A percentile compares a stretch with the other conserved stretches of the same genome.
Conservation (phyloP, 2,113 vertebrate species). For the Mustelus asterias region DNA sequence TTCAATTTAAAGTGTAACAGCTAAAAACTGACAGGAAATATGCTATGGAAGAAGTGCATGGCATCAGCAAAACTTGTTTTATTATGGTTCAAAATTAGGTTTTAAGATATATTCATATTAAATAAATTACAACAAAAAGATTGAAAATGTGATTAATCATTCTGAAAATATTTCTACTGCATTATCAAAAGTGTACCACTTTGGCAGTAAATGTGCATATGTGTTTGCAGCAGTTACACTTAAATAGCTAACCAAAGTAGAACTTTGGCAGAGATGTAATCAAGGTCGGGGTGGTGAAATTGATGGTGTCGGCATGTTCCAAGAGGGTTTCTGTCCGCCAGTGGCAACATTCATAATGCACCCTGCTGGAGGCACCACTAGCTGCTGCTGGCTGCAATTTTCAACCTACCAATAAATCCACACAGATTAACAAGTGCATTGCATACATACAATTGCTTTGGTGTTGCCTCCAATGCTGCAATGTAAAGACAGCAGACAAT, state of each 20-base stretch:
- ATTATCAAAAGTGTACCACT: not conserved
- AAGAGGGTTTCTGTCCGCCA: not conserved
- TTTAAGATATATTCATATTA: not conserved
- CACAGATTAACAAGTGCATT: not conserved
- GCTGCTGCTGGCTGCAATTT: not conserved
- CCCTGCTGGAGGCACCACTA: not conserved
- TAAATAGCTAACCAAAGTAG: not conserved
- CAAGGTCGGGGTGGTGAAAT: not conserved
- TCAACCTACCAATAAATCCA: not conserved
- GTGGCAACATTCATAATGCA: not conserved
- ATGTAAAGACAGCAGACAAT: no score
- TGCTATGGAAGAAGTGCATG: not conserved
- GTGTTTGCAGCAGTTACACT: not conserved
- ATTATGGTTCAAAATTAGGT: not conserved
- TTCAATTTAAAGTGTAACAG: not conserved
- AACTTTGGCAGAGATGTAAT: not conserved
- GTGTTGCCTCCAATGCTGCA: not conserved
- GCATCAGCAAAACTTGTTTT: not conserved
- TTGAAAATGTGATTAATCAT: not conserved
- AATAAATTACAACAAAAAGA: not conserved
- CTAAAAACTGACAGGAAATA: not conserved
- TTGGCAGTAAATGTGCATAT: not conserved
- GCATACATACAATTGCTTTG: not conserved
- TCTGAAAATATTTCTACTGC: not conserved
- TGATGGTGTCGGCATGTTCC: not conserved